Conservation (phyloP, 2,113 vertebrate species). For the Hypanus sabinus region DNA sequence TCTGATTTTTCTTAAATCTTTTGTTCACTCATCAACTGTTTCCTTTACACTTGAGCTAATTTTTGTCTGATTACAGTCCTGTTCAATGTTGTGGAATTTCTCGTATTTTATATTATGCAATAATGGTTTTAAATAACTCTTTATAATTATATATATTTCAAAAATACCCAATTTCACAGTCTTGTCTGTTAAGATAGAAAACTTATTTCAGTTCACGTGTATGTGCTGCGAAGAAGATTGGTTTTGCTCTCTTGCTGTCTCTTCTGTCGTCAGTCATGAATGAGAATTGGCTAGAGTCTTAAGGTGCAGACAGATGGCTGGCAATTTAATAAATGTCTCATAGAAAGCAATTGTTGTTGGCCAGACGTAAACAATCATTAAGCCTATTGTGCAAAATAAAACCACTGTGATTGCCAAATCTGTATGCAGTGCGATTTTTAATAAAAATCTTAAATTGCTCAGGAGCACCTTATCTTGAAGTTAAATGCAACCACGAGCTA, state of each 20-base stretch:
- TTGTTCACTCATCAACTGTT: too few relatives aligned
- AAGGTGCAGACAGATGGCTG: not conserved
- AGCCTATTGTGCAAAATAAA: not conserved
- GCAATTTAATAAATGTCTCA: not conserved
- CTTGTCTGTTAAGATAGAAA: not conserved
- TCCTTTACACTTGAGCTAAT: not conserved
- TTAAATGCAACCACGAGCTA: not conserved
- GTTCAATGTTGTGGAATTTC: not conserved
- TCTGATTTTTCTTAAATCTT: not conserved
- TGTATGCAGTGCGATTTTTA: not conserved
- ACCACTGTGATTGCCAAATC: not conserved
- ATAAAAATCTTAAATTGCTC: not conserved
- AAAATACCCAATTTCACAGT: not conserved
- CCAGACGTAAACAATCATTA: slow-evolving; percentile 17
- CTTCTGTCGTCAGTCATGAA: not conserved
- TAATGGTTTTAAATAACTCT: too few relatives aligned
- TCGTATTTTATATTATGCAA: not conserved
- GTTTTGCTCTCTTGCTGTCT: not conserved
- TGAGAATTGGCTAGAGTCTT: not conserved
- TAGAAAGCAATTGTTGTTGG: not conserved
- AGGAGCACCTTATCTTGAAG: not conserved
- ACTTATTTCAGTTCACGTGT: not conserved
- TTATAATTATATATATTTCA: too few relatives aligned
- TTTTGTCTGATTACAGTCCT: not conserved
- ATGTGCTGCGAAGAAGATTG: not conserved